Conservation (phyloP, 92 coral and sea anemone species). For the Palythoa grandiflora region DNA sequence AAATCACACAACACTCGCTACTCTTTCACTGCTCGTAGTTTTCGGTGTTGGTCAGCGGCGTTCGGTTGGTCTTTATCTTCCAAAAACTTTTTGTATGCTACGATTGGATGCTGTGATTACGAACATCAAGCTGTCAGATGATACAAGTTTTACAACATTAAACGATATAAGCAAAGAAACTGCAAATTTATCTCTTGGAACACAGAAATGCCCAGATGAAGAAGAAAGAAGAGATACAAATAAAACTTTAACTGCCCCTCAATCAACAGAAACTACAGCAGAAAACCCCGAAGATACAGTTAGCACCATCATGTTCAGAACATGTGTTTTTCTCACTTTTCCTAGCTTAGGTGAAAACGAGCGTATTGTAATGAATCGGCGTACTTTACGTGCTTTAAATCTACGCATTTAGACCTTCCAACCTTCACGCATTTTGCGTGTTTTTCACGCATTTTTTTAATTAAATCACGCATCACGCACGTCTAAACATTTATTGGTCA, state of each 20-base stretch:
- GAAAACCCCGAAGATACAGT: not conserved
- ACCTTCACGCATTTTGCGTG: no score
- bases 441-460: no score
- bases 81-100: constrained; percentile 13
- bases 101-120: not conserved
- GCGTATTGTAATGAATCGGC: no score
- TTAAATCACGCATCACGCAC: no score
- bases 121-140: constrained; percentile 22
- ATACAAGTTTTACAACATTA: not conserved
- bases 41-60: constrained; percentile 27
- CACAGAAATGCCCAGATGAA: constrained; percentile 12
- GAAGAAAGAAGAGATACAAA: not conserved
- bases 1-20: no score
- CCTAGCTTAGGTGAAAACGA: no score
- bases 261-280: constrained; percentile 2
- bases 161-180: not conserved
- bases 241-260: not conserved
- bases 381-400: no score
- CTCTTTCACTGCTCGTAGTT: not conserved
- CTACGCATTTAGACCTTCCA: no score
- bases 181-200: not conserved
- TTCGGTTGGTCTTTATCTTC: not conserved
- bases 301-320: not conserved
- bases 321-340: no score
- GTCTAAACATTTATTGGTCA: no score